Base-by-base conservation (phyloP, 2,888 invertebrate genomes). In the Nephrotoma guestfalica region DNA sequence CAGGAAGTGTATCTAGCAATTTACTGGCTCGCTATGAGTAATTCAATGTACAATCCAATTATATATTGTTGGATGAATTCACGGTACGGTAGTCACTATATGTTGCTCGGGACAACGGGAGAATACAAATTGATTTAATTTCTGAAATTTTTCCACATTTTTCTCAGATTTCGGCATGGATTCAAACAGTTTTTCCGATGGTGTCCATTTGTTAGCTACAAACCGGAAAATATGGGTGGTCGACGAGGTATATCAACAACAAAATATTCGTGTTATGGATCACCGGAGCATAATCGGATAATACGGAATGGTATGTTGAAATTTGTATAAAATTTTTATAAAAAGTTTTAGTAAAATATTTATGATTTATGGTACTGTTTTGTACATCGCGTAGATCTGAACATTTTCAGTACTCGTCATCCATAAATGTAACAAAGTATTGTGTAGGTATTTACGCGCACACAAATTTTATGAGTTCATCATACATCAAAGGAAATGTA, bases 1-100 rank as follows among this genome's bases (percentile, higher is more conserved):
- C 98, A 98, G 91, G 97, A 98, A 91, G 94, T 97, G 51, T 98
- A 96, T 91, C 93, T 98, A 89, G 95, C 95, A 87, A 97, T 98
- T 90, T 97, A 97, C 91, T 97, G 97, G 97, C 93, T 98, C 88
- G 98, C 98, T n/a, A 98, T 98, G 98, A 97, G 97, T 92, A 98
- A 98, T 92, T 97, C 97, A 88, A 98, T 98, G 97, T 98, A 98
- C 92, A 98, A 98, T 92, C 98, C 98, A 45, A 97, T 98, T 90
- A 98, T 98, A 89, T 98, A 98, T 92, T 98, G 97, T 92, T 98
- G 98, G 97, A 98, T 98, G 97, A 98, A 98, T 92, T 96, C 97
- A 88, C 97, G 97, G 98, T 98, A 93, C 94, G 94, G 91, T 42
- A 15, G 15, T n/a, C 7, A 15, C 18, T 15, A 13, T 11, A 13